These are phyloP conservation scores for Erethizon dorsatum DNA, from an alignment of 2,797 vertebrate genomes.

Conservation along the genomic window DNA sequence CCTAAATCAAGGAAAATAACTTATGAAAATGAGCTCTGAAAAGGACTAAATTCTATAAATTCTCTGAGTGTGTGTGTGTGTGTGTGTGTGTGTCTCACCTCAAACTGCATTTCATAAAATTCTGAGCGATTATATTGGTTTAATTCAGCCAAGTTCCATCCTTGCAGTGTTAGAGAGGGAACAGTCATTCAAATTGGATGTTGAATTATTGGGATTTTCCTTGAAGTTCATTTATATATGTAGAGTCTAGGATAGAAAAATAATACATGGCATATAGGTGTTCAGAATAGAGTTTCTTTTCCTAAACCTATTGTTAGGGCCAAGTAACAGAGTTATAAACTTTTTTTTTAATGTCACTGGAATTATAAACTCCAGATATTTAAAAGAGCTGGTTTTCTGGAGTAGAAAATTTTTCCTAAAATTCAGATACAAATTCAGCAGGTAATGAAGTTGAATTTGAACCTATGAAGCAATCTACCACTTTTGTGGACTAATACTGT, in stretches of 20 bases:
- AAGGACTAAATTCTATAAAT: not conserved
- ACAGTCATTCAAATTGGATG: constrained; percentile 28
- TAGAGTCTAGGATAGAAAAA: not conserved
- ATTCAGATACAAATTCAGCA: not conserved
- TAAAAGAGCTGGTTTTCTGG: constrained; percentile 26
- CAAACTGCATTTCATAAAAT: constrained; percentile 46
- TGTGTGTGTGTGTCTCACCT: not conserved
- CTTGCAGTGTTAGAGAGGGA: not conserved
- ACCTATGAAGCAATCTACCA: not conserved
- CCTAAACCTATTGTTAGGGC: not conserved
- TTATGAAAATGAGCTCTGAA: constrained; percentile 48
- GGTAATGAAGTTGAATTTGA: constrained; percentile 29
- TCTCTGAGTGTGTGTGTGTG: not conserved
- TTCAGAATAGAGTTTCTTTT: constrained; percentile 5
- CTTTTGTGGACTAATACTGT: not conserved
- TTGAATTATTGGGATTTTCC: not conserved
- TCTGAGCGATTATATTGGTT: constrained; percentile 2
- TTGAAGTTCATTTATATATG: constrained; percentile 14
- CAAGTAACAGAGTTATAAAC: not conserved
- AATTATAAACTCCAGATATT: constrained; percentile 25
- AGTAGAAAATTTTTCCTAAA: not conserved
- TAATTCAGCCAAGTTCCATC: constrained; percentile 5
- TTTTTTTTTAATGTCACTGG: not conserved
- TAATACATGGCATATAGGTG: not conserved
- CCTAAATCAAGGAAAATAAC: constrained; percentile 49